Percentiles rank a stretch among this genome's conserved stretches.
Evolutionary conservation across 2,113 vertebrate genomes (phyloP).

Genomic region (Scortum barcoo): DNA sequence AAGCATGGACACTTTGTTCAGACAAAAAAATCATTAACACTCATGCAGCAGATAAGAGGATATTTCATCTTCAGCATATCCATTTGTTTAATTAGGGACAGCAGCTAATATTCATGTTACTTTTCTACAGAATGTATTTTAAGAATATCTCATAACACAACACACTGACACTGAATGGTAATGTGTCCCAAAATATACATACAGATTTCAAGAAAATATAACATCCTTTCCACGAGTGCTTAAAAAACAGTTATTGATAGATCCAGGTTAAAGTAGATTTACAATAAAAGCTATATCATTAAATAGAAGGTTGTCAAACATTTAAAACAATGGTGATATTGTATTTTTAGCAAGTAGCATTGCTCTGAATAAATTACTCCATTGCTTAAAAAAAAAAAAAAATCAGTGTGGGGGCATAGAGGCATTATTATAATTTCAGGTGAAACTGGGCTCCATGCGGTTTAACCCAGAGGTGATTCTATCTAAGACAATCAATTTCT

Average conservation of each 20-base stretch:
- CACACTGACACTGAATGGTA: constrained; percentile 11
- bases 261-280: constrained; percentile 17
- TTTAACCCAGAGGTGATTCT: constrained; percentile 7
- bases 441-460: constrained; percentile 39
- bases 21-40: constrained; percentile 7
- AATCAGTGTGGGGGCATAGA: constrained; percentile 10
- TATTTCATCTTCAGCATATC: constrained; percentile 28
- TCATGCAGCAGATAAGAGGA: constrained; percentile 6
- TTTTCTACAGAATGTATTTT: neutral
- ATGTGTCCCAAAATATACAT: constrained; percentile 47
- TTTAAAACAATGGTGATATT: constrained; percentile 24
- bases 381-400: constrained; percentile 11
- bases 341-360: constrained; percentile 59
- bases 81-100: constrained; percentile 34
- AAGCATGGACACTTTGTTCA: neutral
- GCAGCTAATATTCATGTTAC: neutral
- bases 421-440: constrained; percentile 20
- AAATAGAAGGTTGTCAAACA: constrained; percentile 22
- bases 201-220: constrained; percentile 11
- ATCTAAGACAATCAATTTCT: constrained; percentile 20
- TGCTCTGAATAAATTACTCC: constrained; percentile 60
- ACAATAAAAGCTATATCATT: constrained; percentile 22
- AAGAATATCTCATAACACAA: constrained; percentile 14
- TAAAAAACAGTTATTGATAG: neutral
- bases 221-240: constrained; percentile 17